phyloP scores from a whole-genome alignment of 2,888 invertebrate genomes.

The Pandemis corylana region DNA sequence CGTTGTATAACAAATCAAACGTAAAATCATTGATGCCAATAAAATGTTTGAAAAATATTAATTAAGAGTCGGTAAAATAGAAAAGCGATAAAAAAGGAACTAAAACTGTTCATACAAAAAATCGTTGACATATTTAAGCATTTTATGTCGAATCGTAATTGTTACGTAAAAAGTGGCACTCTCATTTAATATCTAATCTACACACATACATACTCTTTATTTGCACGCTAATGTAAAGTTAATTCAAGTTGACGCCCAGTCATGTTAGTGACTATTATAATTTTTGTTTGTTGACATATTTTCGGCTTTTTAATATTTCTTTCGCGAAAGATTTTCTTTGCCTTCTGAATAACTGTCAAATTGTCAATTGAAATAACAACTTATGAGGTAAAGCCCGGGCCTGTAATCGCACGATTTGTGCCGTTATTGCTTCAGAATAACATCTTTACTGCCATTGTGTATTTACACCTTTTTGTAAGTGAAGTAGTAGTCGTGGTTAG shows the following conservation, averaged over 20 bases:
- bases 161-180: no score
- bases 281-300: neutral
- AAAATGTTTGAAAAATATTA: no score
- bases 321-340: neutral
- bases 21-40: no score
- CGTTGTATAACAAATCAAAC: no score
- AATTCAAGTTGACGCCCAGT: no score
- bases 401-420: constrained; percentile 8
- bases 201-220: neutral
- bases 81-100: no score
- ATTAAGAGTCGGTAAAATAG: no score
- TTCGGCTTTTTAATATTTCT: neutral
- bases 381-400: neutral
- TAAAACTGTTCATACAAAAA: no score
- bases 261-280: neutral
- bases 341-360: neutral
- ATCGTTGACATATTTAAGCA: no score
- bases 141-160: no score
- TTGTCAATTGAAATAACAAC: neutral
- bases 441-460: neutral
- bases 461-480: constrained; percentile 1
- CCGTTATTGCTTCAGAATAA: neutral
- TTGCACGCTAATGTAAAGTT: neutral
- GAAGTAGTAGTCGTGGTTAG: neutral
- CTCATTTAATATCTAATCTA: no score